Evolutionary conservation across 1,140 invertebrate species (phyloP), one percentile per base, ranked within the genome.

Genomic region (Diorhabda carinulata): DNA sequence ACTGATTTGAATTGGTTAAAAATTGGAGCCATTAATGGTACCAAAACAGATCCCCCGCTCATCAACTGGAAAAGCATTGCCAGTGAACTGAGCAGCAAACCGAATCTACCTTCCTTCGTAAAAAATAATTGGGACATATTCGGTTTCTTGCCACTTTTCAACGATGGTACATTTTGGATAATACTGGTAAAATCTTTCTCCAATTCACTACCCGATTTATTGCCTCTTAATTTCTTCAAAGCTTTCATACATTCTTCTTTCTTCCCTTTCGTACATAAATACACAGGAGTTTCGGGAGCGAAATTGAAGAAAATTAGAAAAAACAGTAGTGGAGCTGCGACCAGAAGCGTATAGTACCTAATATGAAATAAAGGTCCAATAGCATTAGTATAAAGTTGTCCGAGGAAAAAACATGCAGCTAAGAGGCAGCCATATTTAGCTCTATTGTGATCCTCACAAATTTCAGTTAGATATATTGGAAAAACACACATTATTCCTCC

Each of bases 211-310:
- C 8, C 3, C 43, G 59, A 40, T 82, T 86, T 73, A 84, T 84
- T 68, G 2, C 89, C 87, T 3, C 92, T 83, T 1, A 96, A 81
- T 72, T 85, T 89, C 64, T 84, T 82, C 68, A 96, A 79, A 4
- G 89, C 82, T 3, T 83, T 76, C 0, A 86, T 78, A 0, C 92
- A 92, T 3, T 88, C 86, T 3, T 85, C 79, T 47, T 84, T 84
- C 25, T 86, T 83, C 10, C 82, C 83, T 75, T 86, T 86, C 5
- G 82, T 80, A 0, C 92, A 79, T 52, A 90, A 82, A 70, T 86
- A 92, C 63, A 88, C 89, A 0, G 94, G 94, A 42, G 91, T 91
- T 78, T 97, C 94, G 0, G 94, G 94, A 83, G 94, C 90, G 61
- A 89, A 87, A 82, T 91, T 91, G 72, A 89, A 87, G 0, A 85